Evolutionary conservation across 1,140 invertebrate genomes (phyloP).

Genomic region (Bombus soroeensis): DNA sequence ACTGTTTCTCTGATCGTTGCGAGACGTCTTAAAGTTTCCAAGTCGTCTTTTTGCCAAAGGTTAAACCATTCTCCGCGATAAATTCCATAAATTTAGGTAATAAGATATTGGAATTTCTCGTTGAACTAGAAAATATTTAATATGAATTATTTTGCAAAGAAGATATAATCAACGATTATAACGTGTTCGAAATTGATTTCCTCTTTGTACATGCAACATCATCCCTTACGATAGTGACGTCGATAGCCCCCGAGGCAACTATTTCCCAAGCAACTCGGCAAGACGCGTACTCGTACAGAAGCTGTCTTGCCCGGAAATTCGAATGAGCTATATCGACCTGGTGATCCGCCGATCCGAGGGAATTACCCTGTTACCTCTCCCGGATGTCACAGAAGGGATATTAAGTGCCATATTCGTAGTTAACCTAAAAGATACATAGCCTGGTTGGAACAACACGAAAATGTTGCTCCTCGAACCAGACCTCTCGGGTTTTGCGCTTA

Average conservation of each 20-base stretch:
- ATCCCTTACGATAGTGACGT: not conserved
- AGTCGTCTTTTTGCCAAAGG: not conserved
- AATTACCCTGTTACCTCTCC: conserved; percentile 31
- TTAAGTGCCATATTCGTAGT: conserved; percentile 56
- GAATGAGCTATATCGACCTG: conserved; percentile 36
- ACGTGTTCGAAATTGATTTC: not conserved
- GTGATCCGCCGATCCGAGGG: conserved; percentile 37
- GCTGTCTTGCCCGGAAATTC: conserved; percentile 23
- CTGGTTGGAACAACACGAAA: conserved; percentile 30
- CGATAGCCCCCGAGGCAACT: not conserved
- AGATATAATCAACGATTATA: not conserved
- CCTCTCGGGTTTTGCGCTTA: not conserved
- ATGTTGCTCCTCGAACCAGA: not conserved
- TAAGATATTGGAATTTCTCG: not conserved
- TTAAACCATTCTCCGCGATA: not conserved
- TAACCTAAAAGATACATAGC: conserved; percentile 34
- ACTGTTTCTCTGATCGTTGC: not conserved
- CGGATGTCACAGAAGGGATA: conserved; percentile 40
- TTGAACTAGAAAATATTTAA: not conserved
- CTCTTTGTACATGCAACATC: not conserved
- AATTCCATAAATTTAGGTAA: not conserved
- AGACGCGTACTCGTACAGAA: conserved; percentile 12
- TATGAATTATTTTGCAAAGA: not conserved
- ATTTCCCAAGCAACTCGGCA: conserved; percentile 23
- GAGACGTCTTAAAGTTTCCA: not conserved